Conservation (phyloP, 1,140 invertebrate species). For the Drosophila truncata region DNA sequence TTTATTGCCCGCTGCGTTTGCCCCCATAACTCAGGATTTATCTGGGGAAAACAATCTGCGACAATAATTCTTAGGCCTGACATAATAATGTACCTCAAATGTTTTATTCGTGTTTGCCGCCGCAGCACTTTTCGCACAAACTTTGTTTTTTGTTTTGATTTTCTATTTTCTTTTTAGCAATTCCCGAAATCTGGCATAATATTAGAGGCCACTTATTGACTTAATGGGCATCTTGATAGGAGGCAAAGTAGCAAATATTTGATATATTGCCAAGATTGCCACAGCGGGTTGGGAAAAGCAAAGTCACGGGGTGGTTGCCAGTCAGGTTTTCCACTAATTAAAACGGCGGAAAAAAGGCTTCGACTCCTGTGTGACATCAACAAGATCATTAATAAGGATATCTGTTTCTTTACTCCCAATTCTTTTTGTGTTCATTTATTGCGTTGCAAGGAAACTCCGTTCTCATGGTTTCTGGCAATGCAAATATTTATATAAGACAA, state of each 20-base stretch:
- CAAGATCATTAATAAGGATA: conserved; percentile 82
- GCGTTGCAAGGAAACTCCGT: conserved; percentile 36
- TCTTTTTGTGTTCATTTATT: conserved; percentile 28
- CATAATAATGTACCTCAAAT: conserved; percentile 76
- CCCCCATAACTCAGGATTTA: conserved; percentile 76
- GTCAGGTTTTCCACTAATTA: conserved; percentile 68
- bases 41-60: conserved; percentile 60
- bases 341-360: conserved; percentile 59
- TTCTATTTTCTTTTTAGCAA: conserved; percentile 56
- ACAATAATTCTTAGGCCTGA: conserved; percentile 71
- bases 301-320: conserved; percentile 46
- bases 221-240: conserved; percentile 74
- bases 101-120: conserved; percentile 71
- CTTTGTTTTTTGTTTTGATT: conserved; percentile 32
- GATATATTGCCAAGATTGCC: conserved; percentile 55
- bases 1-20: conserved; percentile 66
- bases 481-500: conserved; percentile 83
- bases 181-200: conserved; percentile 80
- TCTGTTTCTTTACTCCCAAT: conserved; percentile 41
- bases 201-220: conserved; percentile 78
- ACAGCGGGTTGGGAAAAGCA: conserved; percentile 43
- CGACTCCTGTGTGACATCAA: conserved; percentile 22
- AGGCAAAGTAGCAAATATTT: conserved; percentile 58
- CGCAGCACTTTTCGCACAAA: conserved; percentile 55
- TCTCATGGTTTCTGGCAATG: conserved; percentile 61